phyloP scores from a whole-genome alignment of 2,797 vertebrate genomes.

The Saxicola maurus region DNA sequence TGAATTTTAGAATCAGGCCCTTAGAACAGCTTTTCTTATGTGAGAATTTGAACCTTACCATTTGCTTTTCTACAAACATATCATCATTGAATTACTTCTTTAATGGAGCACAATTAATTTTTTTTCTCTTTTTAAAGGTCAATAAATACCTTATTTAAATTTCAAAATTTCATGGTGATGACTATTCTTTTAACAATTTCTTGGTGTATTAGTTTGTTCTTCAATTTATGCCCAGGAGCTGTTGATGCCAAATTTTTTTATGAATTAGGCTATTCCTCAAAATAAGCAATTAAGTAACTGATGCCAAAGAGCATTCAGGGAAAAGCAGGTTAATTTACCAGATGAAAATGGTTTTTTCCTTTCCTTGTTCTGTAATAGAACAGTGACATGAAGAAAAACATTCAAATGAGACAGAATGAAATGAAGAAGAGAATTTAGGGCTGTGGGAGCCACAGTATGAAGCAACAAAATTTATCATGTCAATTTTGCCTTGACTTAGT shows the following conservation, averaged over 20 bases:
- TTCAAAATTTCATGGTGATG: neutral
- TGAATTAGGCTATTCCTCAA: neutral
- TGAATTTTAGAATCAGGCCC: neutral
- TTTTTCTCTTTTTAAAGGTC: neutral
- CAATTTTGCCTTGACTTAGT: neutral
- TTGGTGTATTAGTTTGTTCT: neutral
- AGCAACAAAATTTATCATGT: neutral
- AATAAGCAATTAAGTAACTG: neutral
- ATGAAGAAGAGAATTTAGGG: neutral
- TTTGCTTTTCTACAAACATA: neutral
- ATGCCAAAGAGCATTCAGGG: neutral
- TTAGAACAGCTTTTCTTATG: neutral
- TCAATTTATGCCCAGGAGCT: neutral
- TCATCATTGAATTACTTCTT: neutral
- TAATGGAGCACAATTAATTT: neutral
- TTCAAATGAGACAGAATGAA: neutral
- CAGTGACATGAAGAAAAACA: neutral
- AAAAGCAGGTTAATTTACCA: neutral
- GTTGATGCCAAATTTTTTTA: neutral
- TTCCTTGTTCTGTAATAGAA: neutral
- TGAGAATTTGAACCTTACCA: neutral
- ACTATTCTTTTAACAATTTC: neutral
- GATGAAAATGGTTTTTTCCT: neutral
- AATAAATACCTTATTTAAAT: neutral
- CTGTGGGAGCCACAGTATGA: neutral